Evolutionary conservation across 30 jellyfish, hydroid and myxozoan species (phyloP).

Genomic region (Hydra vulgaris): DNA sequence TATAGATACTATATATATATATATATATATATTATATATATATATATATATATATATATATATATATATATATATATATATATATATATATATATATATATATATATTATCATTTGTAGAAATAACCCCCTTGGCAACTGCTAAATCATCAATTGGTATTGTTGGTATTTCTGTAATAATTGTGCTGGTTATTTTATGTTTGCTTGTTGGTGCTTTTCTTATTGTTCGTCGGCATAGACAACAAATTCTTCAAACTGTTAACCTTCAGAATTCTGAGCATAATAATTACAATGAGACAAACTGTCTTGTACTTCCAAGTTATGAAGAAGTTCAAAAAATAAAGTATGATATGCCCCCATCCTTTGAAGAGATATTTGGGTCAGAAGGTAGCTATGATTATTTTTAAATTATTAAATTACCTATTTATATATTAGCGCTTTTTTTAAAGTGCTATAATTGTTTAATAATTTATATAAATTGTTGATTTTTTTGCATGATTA

Average conservation of each 20-base stretch:
- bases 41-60: too few species aligned
- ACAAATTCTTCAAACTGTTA: neutral
- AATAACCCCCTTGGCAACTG: neutral
- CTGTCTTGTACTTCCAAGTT: neutral
- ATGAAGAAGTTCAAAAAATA: constrained; percentile 1
- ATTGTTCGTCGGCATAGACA: neutral
- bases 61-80: too few species aligned
- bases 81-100: too few species aligned
- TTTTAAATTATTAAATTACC: too few species aligned
- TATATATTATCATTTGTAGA: too few species aligned
- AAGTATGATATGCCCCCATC: neutral
- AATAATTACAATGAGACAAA: neutral
- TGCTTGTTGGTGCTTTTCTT: neutral
- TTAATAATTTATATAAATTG: too few species aligned
- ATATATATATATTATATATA: too few species aligned
- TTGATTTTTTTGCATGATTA: too few species aligned
- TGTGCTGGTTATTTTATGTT: neutral
- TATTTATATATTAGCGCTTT: too few species aligned
- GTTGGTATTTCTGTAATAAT: constrained; percentile 7
- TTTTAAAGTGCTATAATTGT: too few species aligned
- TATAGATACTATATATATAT: too few species aligned
- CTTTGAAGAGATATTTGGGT: constrained; percentile 5
- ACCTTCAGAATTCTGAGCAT: neutral
- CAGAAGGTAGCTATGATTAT: too few species aligned
- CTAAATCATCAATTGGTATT: neutral